Conservation (phyloP, 2,888 invertebrate genomes). For the Thumatha senex region DNA sequence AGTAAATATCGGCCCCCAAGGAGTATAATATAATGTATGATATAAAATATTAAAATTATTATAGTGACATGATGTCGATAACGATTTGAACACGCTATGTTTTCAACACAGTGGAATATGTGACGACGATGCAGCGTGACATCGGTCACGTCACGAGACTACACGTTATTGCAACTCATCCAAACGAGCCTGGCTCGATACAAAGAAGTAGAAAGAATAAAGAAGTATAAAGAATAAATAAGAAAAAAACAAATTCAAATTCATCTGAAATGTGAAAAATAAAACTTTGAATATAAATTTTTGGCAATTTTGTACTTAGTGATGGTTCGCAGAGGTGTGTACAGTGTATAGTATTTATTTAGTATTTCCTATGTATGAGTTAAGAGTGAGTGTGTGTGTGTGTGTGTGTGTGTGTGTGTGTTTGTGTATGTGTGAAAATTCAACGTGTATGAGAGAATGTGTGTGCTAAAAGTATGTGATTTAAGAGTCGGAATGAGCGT, state of each 20-base stretch:
- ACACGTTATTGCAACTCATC: conserved; percentile 48
- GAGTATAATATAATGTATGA: conserved; percentile 29
- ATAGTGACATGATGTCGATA: conserved; percentile 35
- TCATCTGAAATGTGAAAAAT: conserved; percentile 45
- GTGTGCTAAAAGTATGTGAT: too few relatives aligned
- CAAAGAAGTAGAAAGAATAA: conserved; percentile 42
- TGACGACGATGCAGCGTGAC: conserved; percentile 45
- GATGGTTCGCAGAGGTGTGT: conserved; percentile 64
- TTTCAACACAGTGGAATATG: conserved; percentile 54
- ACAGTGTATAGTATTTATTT: conserved; percentile 32
- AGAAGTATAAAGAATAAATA: conserved; percentile 34
- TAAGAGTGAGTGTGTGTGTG: too few relatives aligned
- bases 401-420: conserved; percentile 7
- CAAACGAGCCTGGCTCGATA: conserved; percentile 48
- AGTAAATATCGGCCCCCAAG: conserved; percentile 33
- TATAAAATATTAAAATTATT: conserved; percentile 36
- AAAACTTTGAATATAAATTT: conserved; percentile 61
- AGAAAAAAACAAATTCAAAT: conserved; percentile 44
- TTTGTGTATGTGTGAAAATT: conserved; percentile 17
- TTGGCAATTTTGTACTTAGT: conserved; percentile 83
- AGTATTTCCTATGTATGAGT: too few relatives aligned
- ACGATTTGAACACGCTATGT: conserved; percentile 51
- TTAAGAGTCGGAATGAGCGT: too few relatives aligned
- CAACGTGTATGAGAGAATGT: too few relatives aligned
- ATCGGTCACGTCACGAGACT: conserved; percentile 40